phyloP scores from a whole-genome alignment of 2,113 vertebrate genomes.

The Petrocephalus microphthalmus region DNA sequence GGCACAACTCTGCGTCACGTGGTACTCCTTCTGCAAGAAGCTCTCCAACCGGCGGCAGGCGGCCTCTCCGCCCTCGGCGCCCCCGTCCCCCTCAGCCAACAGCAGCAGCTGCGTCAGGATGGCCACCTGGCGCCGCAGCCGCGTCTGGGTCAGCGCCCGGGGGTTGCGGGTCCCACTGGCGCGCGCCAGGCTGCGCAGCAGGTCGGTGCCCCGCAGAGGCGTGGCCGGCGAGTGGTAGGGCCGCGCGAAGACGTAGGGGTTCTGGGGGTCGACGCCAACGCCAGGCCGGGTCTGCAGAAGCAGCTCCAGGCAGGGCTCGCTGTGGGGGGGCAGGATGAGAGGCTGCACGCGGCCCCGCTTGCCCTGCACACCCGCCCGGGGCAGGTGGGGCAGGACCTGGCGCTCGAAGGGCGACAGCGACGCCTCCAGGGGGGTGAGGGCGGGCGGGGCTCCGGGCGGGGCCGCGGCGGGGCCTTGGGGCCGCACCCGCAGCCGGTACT shows the following conservation, averaged over 20 bases:
- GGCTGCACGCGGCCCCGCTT: slow-evolving; percentile 62
- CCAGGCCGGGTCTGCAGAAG: slow-evolving; percentile 61
- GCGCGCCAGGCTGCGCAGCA: slow-evolving; percentile 61
- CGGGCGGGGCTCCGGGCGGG: slow-evolving; percentile 14
- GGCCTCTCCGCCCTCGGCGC: slow-evolving; percentile 12
- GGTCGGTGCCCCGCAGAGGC: slow-evolving; percentile 62
- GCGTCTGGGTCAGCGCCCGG: slow-evolving; percentile 49
- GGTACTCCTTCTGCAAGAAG: slow-evolving; percentile 63
- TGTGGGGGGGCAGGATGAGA: slow-evolving; percentile 60
- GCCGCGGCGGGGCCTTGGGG: slow-evolving; percentile 36
- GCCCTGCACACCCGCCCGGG: slow-evolving; percentile 58
- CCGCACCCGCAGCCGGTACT: slow-evolving; percentile 54
- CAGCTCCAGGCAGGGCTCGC: slow-evolving; percentile 62
- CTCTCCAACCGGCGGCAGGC: slow-evolving; percentile 56
- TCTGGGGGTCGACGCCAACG: slow-evolving; percentile 65
- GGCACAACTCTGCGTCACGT: slow-evolving; percentile 64
- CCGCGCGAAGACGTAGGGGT: slow-evolving; percentile 65
- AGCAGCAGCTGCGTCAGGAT: slow-evolving; percentile 65
- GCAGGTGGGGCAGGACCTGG: slow-evolving; percentile 55
- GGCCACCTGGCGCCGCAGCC: slow-evolving; percentile 61
- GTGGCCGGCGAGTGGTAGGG: slow-evolving; percentile 67
- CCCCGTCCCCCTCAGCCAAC: slow-evolving; percentile 57
- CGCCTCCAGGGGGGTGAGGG: slow-evolving; percentile 43
- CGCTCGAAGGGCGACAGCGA: slow-evolving; percentile 63
- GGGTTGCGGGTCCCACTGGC: slow-evolving; percentile 62